Evolutionary conservation across 64 coral and sea anemone species (phyloP).

Genomic region (Hydrozoanthus tunicans): DNA sequence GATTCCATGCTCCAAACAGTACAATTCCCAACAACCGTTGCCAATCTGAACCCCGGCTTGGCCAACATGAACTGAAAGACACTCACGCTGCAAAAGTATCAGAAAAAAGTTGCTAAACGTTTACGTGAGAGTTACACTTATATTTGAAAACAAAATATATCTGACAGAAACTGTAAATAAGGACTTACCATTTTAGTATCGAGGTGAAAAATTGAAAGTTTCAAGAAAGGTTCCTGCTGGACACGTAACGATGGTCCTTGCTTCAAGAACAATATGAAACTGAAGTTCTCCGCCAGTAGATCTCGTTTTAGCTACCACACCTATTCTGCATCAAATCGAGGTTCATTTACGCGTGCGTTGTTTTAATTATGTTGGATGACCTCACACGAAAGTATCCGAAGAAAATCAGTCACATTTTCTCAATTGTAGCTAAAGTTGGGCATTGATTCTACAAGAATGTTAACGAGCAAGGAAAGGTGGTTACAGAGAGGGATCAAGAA

Average conservation of each 20-base stretch:
- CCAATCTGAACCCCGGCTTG: slow-evolving; percentile 3
- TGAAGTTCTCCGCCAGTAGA: too few relatives aligned
- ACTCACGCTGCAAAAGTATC: background rate
- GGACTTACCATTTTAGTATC: slow-evolving; percentile 4
- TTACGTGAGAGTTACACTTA: background rate
- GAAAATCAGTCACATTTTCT: too few relatives aligned
- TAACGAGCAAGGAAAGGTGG: too few relatives aligned
- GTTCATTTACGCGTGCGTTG: too few relatives aligned
- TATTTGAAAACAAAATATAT: background rate
- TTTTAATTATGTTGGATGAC: too few relatives aligned
- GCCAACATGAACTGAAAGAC: background rate
- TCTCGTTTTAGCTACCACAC: background rate
- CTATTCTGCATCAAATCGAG: slow-evolving; percentile 6
- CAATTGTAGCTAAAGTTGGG: too few relatives aligned
- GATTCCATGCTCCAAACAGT: slow-evolving; percentile 49
- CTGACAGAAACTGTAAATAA: background rate
- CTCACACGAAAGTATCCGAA: too few relatives aligned
- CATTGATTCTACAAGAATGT: too few relatives aligned
- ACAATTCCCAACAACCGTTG: slow-evolving; percentile 16
- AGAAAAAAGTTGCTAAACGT: background rate
- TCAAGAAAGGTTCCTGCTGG: background rate
- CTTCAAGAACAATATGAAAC: background rate
- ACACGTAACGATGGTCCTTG: slow-evolving; percentile 45
- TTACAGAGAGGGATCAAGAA: too few relatives aligned
- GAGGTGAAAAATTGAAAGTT: background rate